Percentiles rank a stretch among this genome's conserved stretches.
Conservation (phyloP, 2,888 invertebrate species). For the Drosophila cognata region DNA sequence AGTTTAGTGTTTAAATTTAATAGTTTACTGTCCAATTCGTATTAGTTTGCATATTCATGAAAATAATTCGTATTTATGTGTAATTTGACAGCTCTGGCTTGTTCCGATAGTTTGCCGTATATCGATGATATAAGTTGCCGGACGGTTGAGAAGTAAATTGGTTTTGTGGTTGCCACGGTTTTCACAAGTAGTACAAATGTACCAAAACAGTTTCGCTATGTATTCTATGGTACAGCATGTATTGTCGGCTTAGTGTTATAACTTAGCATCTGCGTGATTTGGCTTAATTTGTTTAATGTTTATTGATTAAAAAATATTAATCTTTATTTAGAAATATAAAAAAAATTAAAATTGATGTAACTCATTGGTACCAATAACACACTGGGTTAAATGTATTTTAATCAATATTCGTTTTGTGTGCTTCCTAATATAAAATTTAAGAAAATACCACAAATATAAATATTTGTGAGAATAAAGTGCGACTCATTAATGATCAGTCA, state of each 20-base stretch:
- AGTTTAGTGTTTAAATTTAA: not conserved
- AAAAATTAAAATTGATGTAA: no score
- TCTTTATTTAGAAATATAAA: no score
- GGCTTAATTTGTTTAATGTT: not conserved
- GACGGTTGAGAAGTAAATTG: not conserved
- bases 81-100: slow-evolving; percentile 10
- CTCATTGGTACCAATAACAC: no score
- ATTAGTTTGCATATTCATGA: not conserved
- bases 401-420: no score
- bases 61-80: not conserved
- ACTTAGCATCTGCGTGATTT: not conserved
- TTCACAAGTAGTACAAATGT: not conserved
- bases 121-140: slow-evolving; percentile 25
- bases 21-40: not conserved
- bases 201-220: not conserved
- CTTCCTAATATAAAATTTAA: not conserved
- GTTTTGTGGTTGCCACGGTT: not conserved
- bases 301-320: no score
- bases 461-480: not conserved
- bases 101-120: not conserved
- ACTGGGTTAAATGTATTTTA: no score
- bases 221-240: not conserved
- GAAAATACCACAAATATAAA: not conserved
- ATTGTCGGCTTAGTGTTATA: not conserved
- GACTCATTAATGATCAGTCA: not conserved